phyloP scores from a whole-genome alignment of 2,113 vertebrate genomes.

The Dasypus novemcinctus region DNA sequence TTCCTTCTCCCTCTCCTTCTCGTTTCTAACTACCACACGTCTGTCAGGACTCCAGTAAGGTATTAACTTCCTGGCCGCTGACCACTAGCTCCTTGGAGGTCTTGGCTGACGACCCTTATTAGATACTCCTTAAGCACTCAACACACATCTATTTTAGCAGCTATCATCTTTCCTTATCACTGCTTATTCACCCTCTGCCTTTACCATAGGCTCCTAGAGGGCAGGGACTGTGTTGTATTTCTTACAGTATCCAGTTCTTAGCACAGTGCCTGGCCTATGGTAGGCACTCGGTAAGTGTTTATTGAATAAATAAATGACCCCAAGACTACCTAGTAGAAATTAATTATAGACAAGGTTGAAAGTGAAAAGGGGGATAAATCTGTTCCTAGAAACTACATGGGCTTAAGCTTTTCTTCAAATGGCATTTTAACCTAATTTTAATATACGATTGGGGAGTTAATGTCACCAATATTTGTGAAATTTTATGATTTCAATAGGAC shows the following conservation, averaged over 20 bases:
- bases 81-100: background rate
- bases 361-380: slow-evolving; percentile 38
- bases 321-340: slow-evolving; percentile 54
- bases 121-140: background rate
- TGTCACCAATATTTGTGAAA: slow-evolving; percentile 59
- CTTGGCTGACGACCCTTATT: background rate
- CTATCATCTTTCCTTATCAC: background rate
- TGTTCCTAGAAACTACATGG: slow-evolving; percentile 45
- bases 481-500: slow-evolving; percentile 26
- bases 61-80: background rate
- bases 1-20: background rate
- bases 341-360: slow-evolving; percentile 62
- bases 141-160: background rate
- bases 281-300: slow-evolving; percentile 27
- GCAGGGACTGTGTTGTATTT: background rate
- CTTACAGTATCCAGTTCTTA: background rate
- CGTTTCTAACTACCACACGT: background rate
- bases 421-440: slow-evolving; percentile 67
- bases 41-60: background rate
- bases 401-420: slow-evolving; percentile 60
- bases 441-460: slow-evolving; percentile 28
- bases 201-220: background rate
- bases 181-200: background rate
- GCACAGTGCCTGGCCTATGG: background rate
- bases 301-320: slow-evolving; percentile 51